A percentile compares a stretch with the other conserved stretches of the same genome.
These are phyloP conservation scores for Brachynemurus nebulosus DNA, from an alignment of 2,888 invertebrate species.

Conservation along the genomic window DNA sequence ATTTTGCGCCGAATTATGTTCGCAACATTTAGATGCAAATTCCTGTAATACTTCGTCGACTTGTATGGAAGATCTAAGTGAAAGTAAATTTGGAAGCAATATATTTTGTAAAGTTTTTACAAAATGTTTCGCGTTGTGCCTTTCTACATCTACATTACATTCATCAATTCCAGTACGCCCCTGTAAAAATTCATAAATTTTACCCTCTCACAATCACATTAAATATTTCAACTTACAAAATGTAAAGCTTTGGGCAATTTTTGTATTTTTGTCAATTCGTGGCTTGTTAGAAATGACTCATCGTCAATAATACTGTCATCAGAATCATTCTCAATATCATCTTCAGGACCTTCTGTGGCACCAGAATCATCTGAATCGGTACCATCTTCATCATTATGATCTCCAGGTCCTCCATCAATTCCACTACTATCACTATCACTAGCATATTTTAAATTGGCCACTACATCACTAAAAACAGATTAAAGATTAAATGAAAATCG, in stretches of 20 bases:
- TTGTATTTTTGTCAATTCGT: conserved; percentile 35
- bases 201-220: too few species aligned
- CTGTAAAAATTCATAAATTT: too few species aligned
- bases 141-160: conserved; percentile 70
- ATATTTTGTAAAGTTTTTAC: conserved; percentile 59
- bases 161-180: conserved; percentile 35
- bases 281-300: conserved; percentile 46
- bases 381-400: conserved; percentile 26
- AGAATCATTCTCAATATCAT: conserved; percentile 36
- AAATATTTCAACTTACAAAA: conserved; percentile 33
- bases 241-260: conserved; percentile 42
- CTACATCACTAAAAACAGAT: conserved; percentile 43
- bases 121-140: conserved; percentile 76
- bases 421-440: conserved; percentile 47
- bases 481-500: conserved; percentile 1
- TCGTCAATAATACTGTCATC: conserved; percentile 65
- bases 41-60: conserved; percentile 84
- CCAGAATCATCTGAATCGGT: conserved; percentile 33
- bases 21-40: conserved; percentile 83
- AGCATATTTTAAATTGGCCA: conserved; percentile 46
- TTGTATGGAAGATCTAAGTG: conserved; percentile 68
- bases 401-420: conserved; percentile 30
- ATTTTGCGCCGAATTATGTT: conserved; percentile 54
- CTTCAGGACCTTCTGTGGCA: conserved; percentile 59
- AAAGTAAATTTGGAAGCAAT: conserved; percentile 60